A percentile compares a stretch with the other conserved stretches of the same genome.
Evolutionary conservation across 2,113 vertebrate species (phyloP).

Genomic region (Hyperopisus bebe): DNA sequence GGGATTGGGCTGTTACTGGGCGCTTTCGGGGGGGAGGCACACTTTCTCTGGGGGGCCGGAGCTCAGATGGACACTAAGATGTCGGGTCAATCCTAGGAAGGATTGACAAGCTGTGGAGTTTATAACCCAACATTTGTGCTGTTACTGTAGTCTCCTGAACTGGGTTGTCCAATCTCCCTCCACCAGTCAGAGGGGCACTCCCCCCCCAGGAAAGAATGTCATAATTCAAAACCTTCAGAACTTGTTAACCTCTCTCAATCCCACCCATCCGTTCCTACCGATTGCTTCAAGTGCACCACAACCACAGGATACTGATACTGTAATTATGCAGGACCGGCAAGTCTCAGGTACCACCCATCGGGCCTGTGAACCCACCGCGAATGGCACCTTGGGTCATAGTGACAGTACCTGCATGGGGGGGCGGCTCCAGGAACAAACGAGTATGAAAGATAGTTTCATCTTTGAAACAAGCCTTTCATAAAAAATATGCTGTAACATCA

Average conservation of each 20-base stretch:
- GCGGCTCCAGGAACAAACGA: background rate
- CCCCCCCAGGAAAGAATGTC: background rate
- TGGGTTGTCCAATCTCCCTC: background rate
- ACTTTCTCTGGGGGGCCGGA: background rate
- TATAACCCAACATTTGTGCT: background rate
- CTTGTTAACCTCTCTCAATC: background rate
- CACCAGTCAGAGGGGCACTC: background rate
- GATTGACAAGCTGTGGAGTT: background rate
- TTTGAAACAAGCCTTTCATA: constrained; percentile 4
- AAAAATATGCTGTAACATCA: background rate
- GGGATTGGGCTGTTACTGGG: background rate
- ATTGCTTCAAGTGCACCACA: background rate
- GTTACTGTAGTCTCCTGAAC: background rate
- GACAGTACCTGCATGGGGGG: background rate
- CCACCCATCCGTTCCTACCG: background rate
- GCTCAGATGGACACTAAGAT: background rate
- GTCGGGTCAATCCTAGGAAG: background rate
- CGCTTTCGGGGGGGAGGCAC: background rate
- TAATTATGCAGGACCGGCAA: background rate
- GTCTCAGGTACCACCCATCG: background rate
- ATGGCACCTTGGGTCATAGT: background rate
- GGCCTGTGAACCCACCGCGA: background rate
- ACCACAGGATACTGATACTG: background rate
- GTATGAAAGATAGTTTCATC: constrained; percentile 28
- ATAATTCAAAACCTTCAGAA: background rate